Evolutionary conservation across 23 tunicate genomes (phyloP).

Genomic region (Corella eumyota): DNA sequence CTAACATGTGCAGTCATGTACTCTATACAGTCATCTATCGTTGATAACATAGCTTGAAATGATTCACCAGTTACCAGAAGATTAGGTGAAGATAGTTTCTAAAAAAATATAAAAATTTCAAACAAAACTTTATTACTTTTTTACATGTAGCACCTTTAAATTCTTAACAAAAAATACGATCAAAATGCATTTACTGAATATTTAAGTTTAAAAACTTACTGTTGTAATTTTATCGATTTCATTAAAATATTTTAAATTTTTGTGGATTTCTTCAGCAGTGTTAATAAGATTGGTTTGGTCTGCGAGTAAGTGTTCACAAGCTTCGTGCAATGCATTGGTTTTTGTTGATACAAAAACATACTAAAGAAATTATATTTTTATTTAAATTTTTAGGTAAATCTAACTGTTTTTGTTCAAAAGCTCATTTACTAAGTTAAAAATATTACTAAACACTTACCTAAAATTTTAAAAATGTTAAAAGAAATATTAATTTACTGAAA

Average conservation of each 20-base stretch:
- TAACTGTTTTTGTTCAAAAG: not conserved
- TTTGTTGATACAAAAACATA: conserved; percentile 90
- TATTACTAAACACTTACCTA: not conserved
- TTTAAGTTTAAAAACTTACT: conserved; percentile 2
- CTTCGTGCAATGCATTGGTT: conserved; percentile 96
- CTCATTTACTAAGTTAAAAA: not conserved
- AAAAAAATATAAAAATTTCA: not conserved
- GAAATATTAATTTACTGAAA: not conserved
- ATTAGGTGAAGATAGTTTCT: conserved; percentile 63
- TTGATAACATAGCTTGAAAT: conserved; percentile 55
- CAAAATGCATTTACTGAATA: not conserved
- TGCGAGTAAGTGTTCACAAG: conserved; percentile 87
- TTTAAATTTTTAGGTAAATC: not conserved
- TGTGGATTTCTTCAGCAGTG: conserved; percentile 71
- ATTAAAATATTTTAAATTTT: conserved; percentile 73
- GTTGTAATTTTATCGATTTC: conserved; percentile 62
- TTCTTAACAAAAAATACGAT: not conserved
- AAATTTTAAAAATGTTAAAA: not conserved
- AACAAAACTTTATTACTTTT: not conserved
- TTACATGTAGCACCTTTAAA: no score
- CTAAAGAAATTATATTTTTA: conserved; percentile 10
- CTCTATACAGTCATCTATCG: conserved; percentile 88
- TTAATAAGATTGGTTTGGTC: conserved; percentile 81
- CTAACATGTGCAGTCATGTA: conserved; percentile 77
- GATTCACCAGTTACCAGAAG: conserved; percentile 80